phyloP scores from a whole-genome alignment of 2,113 vertebrate species.

The Himantopus leucocephalus region DNA sequence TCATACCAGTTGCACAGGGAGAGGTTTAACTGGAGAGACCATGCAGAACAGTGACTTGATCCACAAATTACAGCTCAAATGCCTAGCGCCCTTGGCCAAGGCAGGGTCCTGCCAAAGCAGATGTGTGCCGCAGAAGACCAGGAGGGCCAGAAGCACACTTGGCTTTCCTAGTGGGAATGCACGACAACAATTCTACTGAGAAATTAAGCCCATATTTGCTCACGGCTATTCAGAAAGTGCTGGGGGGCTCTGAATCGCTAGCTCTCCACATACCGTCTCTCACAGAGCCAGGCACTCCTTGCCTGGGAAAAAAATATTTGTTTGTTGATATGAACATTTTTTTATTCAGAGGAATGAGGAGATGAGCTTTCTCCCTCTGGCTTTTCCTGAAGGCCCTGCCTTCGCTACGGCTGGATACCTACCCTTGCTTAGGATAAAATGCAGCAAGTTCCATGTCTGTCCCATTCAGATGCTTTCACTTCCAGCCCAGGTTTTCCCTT shows the following conservation, averaged over 20 bases:
- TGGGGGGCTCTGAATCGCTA: not conserved
- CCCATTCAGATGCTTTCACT: not conserved
- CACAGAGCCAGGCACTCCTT: not conserved
- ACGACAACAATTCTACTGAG: not conserved
- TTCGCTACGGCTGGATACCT: not conserved
- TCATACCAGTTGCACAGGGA: not conserved
- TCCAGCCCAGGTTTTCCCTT: not conserved
- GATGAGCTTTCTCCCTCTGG: not conserved
- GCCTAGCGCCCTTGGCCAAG: not conserved
- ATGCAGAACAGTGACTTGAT: not conserved
- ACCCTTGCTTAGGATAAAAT: not conserved
- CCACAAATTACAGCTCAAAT: not conserved
- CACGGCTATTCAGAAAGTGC: not conserved
- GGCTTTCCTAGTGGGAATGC: not conserved
- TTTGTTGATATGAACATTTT: not conserved
- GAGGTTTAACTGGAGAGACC: not conserved
- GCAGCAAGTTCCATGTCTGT: not conserved
- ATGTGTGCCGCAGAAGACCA: not conserved
- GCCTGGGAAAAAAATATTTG: not conserved
- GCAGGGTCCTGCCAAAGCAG: not conserved
- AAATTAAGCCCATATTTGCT: not conserved
- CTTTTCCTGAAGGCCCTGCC: not conserved
- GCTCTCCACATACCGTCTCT: not conserved
- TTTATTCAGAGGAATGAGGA: not conserved
- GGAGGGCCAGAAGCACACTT: not conserved